Evolutionary conservation across 2,113 vertebrate species (phyloP), one percentile per base, ranked within the genome.

Genomic region (Chaetura pelagica): DNA sequence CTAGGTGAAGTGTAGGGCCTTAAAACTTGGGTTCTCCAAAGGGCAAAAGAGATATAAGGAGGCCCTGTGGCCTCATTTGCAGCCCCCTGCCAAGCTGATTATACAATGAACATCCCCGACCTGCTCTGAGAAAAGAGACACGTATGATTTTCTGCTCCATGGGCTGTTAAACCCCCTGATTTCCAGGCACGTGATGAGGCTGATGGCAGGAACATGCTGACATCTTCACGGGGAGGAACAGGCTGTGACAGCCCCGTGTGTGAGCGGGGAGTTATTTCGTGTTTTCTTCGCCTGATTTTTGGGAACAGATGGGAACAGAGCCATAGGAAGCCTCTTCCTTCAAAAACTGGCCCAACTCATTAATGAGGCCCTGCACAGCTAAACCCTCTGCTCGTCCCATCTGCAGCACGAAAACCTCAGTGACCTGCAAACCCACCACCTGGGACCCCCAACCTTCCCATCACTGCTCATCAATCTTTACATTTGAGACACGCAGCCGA

Each of bases 231-330:
- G 30, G 59, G 66, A 78, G 64, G 71, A 76, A 62, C 68, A 86
- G 72, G 51, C 61, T 30, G 74, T 69, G 79, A 82, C 44, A 64
- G 86, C 48, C 64, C 82, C n/a, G 48, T 14, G 46, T 83, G 84
- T 1, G 9, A 92, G 66, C 22, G 3, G 73, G 76, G 44, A 66
- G 77, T 57, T 63, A 29, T 35, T 46, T 51, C 4, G 48, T 46
- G 66, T 59, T 84, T 48, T 6, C 18, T 73, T 84, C 24, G 18
- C 59, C 54, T 72, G 90, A 34, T 90, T 95, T 94, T 91, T 48
- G 67, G 87, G 76, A 96, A 86, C 94, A 97, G 97, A 95, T 95
- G 97, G 94, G 84, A 91, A 76, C 52, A 21, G 83, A 84, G 85
- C 85, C 84, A 42, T 20, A n/a, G 75, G 93, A 74, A 79, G 27